A percentile compares a stretch with the other conserved stretches of the same genome.
These are phyloP conservation scores for Sinocyclocheilus grahami DNA, from an alignment of 2,113 vertebrate genomes.

Conservation along the genomic window DNA sequence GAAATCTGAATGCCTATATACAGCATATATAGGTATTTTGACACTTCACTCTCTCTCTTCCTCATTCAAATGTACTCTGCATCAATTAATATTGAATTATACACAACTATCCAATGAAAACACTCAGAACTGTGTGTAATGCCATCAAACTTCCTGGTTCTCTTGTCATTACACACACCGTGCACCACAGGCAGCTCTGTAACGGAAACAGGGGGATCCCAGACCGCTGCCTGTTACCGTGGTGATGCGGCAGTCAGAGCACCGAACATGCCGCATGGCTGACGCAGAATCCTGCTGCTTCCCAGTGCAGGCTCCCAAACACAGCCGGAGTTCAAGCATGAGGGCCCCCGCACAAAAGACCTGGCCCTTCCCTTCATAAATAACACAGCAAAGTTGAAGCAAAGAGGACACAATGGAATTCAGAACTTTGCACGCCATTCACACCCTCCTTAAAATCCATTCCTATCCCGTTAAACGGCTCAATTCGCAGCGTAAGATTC, in stretches of 20 bases:
- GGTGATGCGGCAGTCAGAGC: slow-evolving; percentile 68
- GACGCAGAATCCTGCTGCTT: slow-evolving; percentile 56
- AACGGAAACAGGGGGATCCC: background rate
- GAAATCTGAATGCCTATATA: background rate
- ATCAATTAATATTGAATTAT: background rate
- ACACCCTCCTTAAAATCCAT: slow-evolving; percentile 3
- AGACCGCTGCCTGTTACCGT: slow-evolving; percentile 59
- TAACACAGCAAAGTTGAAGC: slow-evolving; percentile 15
- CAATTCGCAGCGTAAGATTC: background rate
- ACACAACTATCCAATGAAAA: background rate
- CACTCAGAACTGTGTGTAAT: background rate
- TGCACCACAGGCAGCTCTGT: background rate
- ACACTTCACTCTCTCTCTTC: background rate
- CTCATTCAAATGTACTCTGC: background rate
- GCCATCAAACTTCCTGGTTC: slow-evolving; percentile 4
- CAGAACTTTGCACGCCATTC: slow-evolving; percentile 32
- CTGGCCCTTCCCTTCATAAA: slow-evolving; percentile 47
- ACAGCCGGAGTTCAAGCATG: slow-evolving; percentile 43
- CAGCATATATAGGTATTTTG: background rate
- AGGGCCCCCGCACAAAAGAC: slow-evolving; percentile 58
- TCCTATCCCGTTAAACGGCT: background rate
- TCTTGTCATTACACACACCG: slow-evolving; percentile 2
- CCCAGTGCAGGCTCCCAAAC: slow-evolving; percentile 30
- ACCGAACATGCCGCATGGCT: slow-evolving; percentile 69
- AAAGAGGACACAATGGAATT: slow-evolving; percentile 19